phyloP scores from a whole-genome alignment of 2,888 invertebrate genomes.

The Sesamia inferens region DNA sequence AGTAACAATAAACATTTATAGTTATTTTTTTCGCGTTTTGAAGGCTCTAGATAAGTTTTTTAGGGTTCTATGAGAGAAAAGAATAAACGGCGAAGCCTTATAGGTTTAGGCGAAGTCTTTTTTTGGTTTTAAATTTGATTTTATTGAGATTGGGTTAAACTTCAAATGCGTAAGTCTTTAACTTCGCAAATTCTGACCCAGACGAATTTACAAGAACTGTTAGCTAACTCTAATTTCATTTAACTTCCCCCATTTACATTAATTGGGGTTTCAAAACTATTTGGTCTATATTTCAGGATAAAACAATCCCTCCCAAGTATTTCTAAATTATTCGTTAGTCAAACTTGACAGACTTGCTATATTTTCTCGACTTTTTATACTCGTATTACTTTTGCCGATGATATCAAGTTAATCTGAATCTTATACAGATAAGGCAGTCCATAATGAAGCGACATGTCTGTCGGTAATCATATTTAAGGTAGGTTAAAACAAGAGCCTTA shows the following conservation, averaged over 20 bases:
- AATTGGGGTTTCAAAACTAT: background rate
- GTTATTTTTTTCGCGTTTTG: conserved; percentile 55
- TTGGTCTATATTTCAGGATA: background rate
- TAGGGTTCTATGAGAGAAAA: conserved; percentile 14
- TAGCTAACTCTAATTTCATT: conserved; percentile 9
- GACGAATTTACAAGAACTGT: conserved; percentile 5
- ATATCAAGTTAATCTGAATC: too few relatives aligned
- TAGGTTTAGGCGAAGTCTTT: background rate
- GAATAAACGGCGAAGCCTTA: background rate
- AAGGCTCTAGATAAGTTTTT: conserved; percentile 47
- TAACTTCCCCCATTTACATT: conserved; percentile 1
- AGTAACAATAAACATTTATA: conserved; percentile 63
- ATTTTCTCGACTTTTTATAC: background rate
- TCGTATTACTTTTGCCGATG: background rate
- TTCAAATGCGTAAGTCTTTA: background rate
- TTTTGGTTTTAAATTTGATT: background rate
- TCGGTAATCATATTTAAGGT: too few relatives aligned
- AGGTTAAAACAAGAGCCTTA: background rate
- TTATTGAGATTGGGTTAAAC: background rate
- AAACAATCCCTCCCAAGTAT: background rate
- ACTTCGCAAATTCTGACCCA: conserved; percentile 1
- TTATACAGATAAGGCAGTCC: background rate
- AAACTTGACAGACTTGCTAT: background rate
- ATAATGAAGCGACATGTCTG: background rate
- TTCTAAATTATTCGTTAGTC: background rate